Evolutionary conservation across 2,888 invertebrate species (phyloP).

Genomic region (Spialia ferax): DNA sequence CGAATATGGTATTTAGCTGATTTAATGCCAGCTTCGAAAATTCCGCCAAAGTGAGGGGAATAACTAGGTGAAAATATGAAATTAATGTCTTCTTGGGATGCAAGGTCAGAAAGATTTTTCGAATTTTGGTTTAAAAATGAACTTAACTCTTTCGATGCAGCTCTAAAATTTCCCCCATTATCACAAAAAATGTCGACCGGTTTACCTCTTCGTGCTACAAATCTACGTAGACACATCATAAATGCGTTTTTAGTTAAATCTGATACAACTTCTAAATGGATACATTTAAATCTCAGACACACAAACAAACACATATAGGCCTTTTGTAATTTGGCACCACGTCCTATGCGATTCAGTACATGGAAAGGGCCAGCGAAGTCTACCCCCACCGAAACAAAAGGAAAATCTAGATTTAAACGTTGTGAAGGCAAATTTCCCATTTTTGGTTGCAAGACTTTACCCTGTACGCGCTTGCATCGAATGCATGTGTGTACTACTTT

Average conservation of each 20-base stretch:
- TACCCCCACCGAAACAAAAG: slow-evolving; percentile 2
- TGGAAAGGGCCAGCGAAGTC: not conserved
- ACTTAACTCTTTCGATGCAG: not conserved
- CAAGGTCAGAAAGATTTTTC: not conserved
- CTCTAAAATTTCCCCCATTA: not conserved
- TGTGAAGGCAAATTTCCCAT: not conserved
- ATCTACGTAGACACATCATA: slow-evolving; percentile 3
- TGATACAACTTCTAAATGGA: slow-evolving; percentile 1
- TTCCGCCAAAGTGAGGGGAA: not conserved
- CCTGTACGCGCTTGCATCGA: not conserved
- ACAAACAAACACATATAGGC: not conserved
- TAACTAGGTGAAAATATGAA: slow-evolving; percentile 1
- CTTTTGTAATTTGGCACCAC: not conserved
- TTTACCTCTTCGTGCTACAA: slow-evolving; percentile 1
- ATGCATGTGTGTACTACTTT: not conserved
- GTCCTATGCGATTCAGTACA: not conserved
- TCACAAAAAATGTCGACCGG: not conserved
- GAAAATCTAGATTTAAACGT: not conserved
- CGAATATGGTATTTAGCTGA: not conserved
- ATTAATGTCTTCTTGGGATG: slow-evolving; percentile 3
- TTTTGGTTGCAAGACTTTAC: slow-evolving; percentile 1
- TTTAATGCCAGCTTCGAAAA: not conserved
- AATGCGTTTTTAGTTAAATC: not conserved
- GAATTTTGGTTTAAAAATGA: not conserved
- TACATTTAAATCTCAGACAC: slow-evolving; percentile 5